Percentiles rank a stretch among this genome's conserved stretches.
phyloP scores from a whole-genome alignment of 2,888 invertebrate genomes.

The Ellobium chinense region DNA sequence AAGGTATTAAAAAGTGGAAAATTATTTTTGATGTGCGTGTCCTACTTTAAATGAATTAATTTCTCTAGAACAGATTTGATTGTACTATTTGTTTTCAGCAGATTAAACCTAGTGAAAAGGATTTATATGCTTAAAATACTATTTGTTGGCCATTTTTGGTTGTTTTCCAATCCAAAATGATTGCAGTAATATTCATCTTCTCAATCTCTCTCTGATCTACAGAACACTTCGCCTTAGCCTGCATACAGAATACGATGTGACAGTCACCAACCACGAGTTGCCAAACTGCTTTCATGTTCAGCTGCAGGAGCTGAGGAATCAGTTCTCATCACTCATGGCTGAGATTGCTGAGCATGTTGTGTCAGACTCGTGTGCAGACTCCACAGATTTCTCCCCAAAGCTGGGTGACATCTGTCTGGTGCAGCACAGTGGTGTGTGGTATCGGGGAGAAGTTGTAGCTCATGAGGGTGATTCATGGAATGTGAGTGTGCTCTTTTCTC shows the following conservation, averaged over 20 bases:
- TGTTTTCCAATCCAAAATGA: too few species aligned
- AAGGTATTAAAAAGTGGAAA: too few species aligned
- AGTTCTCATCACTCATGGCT: conserved; percentile 33
- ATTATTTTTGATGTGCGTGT: too few species aligned
- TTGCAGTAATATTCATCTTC: too few species aligned
- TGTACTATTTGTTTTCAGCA: too few species aligned
- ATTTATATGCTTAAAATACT: too few species aligned
- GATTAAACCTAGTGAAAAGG: too few species aligned
- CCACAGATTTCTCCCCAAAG: neutral
- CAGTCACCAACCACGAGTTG: conserved; percentile 36
- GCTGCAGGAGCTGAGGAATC: neutral
- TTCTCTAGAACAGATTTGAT: too few species aligned
- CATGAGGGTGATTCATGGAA: conserved; percentile 13
- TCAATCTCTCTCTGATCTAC: too few species aligned
- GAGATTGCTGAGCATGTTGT: conserved; percentile 40
- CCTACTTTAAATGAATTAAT: too few species aligned
- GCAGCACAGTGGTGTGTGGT: conserved; percentile 37
- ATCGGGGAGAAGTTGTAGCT: conserved; percentile 30
- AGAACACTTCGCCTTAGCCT: conserved; percentile 17
- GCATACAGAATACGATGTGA: conserved; percentile 45
- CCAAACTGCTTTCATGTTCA: conserved; percentile 45
- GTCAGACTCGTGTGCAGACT: neutral
- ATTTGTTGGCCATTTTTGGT: too few species aligned
- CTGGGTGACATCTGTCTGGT: conserved; percentile 41
- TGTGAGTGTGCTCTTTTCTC: conserved; percentile 6